Conservation (phyloP, 2,888 invertebrate genomes). For the Ochropacha duplaris region DNA sequence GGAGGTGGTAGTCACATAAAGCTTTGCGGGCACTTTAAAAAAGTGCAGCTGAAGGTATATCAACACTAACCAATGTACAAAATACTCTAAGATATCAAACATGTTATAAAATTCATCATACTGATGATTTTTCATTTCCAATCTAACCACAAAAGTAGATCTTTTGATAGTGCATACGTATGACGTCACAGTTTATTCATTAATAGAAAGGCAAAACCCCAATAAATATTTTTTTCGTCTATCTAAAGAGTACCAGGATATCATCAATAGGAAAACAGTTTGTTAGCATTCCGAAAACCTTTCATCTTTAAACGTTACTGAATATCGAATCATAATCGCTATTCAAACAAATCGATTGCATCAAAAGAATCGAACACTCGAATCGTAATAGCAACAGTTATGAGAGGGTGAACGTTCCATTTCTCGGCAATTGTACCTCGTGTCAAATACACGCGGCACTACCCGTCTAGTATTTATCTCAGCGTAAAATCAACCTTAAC, state of each 20-base stretch:
- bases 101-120: too few species aligned
- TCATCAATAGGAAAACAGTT: background rate
- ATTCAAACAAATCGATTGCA: slow-evolving; percentile 17
- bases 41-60: too few species aligned
- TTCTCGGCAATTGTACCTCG: slow-evolving; percentile 77
- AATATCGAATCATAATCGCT: slow-evolving; percentile 10
- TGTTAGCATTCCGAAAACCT: background rate
- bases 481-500: slow-evolving; percentile 33
- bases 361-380: slow-evolving; percentile 19
- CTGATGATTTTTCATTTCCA: too few species aligned
- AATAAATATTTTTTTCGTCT: too few species aligned
- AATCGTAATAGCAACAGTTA: slow-evolving; percentile 57
- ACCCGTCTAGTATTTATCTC: slow-evolving; percentile 17
- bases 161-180: too few species aligned
- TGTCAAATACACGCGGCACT: slow-evolving; percentile 68
- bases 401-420: slow-evolving; percentile 62
- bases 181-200: too few species aligned
- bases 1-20: too few species aligned
- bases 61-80: too few species aligned
- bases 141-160: too few species aligned
- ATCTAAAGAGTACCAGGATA: background rate
- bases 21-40: too few species aligned
- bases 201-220: too few species aligned
- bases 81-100: too few species aligned
- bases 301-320: background rate